phyloP scores from a whole-genome alignment of 2,797 vertebrate genomes.

The Dicrostonyx torquatus region DNA sequence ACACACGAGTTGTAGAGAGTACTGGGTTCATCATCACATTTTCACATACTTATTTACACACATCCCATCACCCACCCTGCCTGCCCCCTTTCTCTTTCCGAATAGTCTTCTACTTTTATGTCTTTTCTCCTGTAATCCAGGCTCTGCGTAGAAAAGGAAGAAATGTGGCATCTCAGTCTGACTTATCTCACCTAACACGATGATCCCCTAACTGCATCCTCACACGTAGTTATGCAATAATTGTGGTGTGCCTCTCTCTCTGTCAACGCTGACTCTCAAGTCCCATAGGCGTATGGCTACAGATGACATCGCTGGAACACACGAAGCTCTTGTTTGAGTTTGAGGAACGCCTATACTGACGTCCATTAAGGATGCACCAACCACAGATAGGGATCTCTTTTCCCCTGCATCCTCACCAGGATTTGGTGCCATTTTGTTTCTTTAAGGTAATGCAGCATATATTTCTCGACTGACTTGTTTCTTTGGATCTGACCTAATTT shows the following conservation, averaged over 20 bases:
- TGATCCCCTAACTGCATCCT: background rate
- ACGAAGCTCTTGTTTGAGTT: background rate
- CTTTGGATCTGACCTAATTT: constrained; percentile 64
- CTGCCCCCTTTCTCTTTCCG: no score
- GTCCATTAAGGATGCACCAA: background rate
- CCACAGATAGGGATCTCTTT: background rate
- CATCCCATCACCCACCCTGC: background rate
- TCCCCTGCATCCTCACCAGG: no score
- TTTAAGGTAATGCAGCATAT: background rate
- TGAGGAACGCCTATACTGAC: background rate
- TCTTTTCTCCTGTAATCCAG: background rate
- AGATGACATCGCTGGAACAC: background rate
- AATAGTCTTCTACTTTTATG: background rate
- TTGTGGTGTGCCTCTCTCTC: background rate
- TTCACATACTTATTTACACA: background rate
- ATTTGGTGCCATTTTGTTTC: background rate
- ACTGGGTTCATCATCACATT: background rate
- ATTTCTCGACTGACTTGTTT: constrained; percentile 58
- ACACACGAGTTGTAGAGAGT: background rate
- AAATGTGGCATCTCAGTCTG: background rate
- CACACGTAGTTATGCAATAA: background rate
- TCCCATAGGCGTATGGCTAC: background rate
- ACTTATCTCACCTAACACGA: background rate
- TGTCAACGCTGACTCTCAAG: background rate
- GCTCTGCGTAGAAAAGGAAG: background rate